Percentiles rank a stretch among this genome's conserved stretches.
Conservation (phyloP, 1,140 invertebrate species). For the Aplysia californica region DNA sequence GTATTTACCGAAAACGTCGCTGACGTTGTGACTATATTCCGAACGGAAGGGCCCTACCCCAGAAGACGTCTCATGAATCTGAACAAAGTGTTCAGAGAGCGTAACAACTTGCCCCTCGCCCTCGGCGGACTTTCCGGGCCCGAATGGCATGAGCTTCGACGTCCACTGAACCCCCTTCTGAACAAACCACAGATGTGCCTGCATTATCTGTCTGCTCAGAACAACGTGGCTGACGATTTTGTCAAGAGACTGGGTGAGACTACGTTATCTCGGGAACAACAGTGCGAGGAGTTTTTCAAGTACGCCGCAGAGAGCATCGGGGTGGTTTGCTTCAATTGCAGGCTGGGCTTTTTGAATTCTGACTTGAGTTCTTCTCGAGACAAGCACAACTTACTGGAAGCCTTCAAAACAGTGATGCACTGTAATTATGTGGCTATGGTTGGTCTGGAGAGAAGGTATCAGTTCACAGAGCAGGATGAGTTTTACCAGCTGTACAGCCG, state of each 20-base stretch:
- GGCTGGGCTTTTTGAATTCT: slow-evolving; percentile 1
- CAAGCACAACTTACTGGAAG: neutral
- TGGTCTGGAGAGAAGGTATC: slow-evolving; percentile 13
- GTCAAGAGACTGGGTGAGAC: neutral
- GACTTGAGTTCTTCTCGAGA: neutral
- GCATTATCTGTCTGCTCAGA: slow-evolving; percentile 8
- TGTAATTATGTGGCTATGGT: slow-evolving; percentile 1
- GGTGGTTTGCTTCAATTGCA: slow-evolving; percentile 21
- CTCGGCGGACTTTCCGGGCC: slow-evolving; percentile 4
- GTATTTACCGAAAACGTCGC: neutral
- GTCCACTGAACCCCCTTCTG: neutral
- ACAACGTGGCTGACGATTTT: slow-evolving; percentile 21
- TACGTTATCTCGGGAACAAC: neutral
- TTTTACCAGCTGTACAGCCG: neutral
- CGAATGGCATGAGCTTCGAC: slow-evolving; percentile 18
- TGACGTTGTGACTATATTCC: slow-evolving; percentile 10
- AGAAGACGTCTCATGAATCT: neutral
- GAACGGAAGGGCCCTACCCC: slow-evolving; percentile 5
- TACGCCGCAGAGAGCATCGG: slow-evolving; percentile 20
- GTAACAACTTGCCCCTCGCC: neutral
- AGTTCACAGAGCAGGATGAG: neutral
- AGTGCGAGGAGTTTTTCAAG: slow-evolving; percentile 12
- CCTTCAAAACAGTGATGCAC: neutral
- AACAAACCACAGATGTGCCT: neutral
- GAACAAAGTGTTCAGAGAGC: slow-evolving; percentile 1